These are phyloP conservation scores for Percopsis transmontana DNA, from an alignment of 2,113 vertebrate species.

Conservation along the genomic window DNA sequence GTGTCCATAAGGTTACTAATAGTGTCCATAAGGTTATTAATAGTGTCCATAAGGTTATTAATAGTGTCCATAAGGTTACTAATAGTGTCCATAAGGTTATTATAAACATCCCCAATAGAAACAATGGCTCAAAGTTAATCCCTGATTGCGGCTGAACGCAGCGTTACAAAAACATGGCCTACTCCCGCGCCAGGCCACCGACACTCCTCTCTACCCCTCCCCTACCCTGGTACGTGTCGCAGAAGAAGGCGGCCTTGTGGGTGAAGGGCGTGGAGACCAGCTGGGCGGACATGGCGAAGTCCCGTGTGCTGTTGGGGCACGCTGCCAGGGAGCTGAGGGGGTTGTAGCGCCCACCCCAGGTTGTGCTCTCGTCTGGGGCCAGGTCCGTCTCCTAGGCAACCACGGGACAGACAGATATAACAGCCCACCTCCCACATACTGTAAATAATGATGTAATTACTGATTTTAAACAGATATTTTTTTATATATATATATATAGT, in stretches of 20 bases:
- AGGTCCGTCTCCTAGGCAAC: conserved; percentile 79
- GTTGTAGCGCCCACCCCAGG: conserved; percentile 81
- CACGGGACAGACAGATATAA: neutral
- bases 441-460: no score
- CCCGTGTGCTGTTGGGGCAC: conserved; percentile 83
- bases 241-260: conserved; percentile 25
- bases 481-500: neutral
- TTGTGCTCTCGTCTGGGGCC: conserved; percentile 79
- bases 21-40: no score
- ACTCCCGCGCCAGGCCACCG: no score
- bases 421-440: neutral
- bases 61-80: no score
- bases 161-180: no score
- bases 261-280: conserved; percentile 87
- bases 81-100: no score
- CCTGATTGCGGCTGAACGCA: no score
- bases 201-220: no score
- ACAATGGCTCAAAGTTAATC: no score
- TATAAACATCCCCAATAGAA: no score
- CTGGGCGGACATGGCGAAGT: conserved; percentile 82
- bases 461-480: neutral
- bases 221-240: conserved; percentile 60
- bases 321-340: conserved; percentile 80
- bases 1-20: neutral
- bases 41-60: no score